These are phyloP conservation scores for Mongoloraphidia duomilia DNA, from an alignment of 2,888 invertebrate species.

Conservation along the genomic window DNA sequence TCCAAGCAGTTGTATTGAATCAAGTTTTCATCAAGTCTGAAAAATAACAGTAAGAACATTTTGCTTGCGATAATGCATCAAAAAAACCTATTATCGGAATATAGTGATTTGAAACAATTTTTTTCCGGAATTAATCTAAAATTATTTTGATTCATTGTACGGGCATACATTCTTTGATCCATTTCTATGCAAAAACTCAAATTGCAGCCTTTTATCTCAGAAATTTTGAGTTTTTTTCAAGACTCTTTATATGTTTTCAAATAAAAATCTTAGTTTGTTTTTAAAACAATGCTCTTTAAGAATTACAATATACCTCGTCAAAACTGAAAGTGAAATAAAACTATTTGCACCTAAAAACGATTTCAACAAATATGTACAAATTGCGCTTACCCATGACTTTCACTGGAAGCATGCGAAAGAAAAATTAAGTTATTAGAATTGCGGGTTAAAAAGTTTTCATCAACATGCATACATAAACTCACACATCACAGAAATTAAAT, in stretches of 20 bases:
- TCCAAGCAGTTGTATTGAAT: slow-evolving; percentile 27
- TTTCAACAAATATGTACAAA: background rate
- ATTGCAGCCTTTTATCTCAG: too few relatives aligned
- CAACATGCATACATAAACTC: background rate
- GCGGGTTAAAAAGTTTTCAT: background rate
- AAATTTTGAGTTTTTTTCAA: background rate
- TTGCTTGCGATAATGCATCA: too few relatives aligned
- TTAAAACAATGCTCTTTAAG: too few relatives aligned
- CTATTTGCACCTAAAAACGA: background rate
- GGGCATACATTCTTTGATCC: too few relatives aligned
- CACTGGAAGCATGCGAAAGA: slow-evolving; percentile 28
- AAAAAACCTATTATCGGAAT: too few relatives aligned
- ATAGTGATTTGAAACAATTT: too few relatives aligned
- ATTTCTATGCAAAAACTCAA: too few relatives aligned
- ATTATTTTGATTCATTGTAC: too few relatives aligned
- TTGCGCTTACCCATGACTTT: slow-evolving; percentile 48
- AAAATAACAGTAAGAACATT: background rate
- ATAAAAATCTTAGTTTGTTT: too few relatives aligned
- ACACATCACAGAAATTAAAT: too few relatives aligned
- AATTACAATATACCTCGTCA: background rate
- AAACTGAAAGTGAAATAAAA: background rate
- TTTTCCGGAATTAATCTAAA: too few relatives aligned
- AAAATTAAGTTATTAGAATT: slow-evolving; percentile 10
- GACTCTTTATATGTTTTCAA: too few relatives aligned
- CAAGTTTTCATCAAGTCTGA: slow-evolving; percentile 47